Evolutionary conservation across 2,797 vertebrate species (phyloP).

Genomic region (Myripristis murdjan): DNA sequence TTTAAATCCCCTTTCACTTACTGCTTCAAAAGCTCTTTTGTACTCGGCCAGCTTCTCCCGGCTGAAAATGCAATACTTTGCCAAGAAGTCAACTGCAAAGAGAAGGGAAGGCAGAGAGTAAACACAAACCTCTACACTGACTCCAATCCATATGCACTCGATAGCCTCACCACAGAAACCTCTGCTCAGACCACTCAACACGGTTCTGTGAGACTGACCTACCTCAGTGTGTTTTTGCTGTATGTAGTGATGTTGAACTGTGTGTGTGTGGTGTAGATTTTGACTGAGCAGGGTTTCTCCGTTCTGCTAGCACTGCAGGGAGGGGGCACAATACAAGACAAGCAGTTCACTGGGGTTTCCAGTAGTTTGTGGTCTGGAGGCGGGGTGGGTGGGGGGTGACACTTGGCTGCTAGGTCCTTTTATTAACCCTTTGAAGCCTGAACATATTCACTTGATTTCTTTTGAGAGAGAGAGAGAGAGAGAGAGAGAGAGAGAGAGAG

Average conservation of each 20-base stretch:
- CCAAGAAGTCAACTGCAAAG: constrained; percentile 94
- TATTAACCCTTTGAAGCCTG: too few relatives aligned
- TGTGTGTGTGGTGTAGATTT: constrained; percentile 51
- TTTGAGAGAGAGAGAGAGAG: constrained; percentile 36
- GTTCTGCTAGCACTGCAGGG: constrained; percentile 42
- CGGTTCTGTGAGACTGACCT: constrained; percentile 9
- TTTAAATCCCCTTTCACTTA: constrained; percentile 89
- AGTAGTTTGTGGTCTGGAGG: constrained; percentile 44
- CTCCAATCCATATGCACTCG: background rate
- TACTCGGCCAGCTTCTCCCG: constrained; percentile 91
- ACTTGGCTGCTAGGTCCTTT: constrained; percentile 49
- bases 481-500: background rate
- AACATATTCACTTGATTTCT: too few relatives aligned
- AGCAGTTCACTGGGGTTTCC: constrained; percentile 65
- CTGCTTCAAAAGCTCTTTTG: constrained; percentile 95
- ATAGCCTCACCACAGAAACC: background rate
- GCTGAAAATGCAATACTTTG: constrained; percentile 94
- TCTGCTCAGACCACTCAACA: too few relatives aligned
- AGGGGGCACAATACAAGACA: constrained; percentile 55
- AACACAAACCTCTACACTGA: constrained; percentile 38
- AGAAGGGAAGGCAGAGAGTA: constrained; percentile 56
- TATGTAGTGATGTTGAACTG: too few relatives aligned
- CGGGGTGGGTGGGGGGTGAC: constrained; percentile 8
- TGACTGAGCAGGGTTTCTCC: constrained; percentile 62
- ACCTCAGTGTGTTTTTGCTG: constrained; percentile 17